Evolutionary conservation across 2,888 invertebrate genomes (phyloP), one percentile per base, ranked within the genome.

Genomic region (Caenorhabditis angaria): DNA sequence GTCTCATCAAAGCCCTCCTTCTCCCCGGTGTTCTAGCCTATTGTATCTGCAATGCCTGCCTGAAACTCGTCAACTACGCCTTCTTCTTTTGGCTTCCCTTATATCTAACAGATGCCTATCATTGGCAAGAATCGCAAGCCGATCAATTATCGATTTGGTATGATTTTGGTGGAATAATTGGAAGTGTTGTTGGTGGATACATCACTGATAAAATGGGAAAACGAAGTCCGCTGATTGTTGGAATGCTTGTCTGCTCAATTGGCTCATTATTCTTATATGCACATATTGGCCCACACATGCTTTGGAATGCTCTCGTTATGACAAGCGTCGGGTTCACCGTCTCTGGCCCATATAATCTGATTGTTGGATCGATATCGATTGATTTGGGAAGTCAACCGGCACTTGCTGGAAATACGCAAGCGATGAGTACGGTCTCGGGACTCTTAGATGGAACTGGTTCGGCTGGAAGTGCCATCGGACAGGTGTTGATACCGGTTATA

Each of bases 11-110:
- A 27, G 87, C 87, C 8, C 41, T 87, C 8, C 63, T 84, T 14
- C 80, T 87, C 18, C 87, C 87, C 10, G 85, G 84, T 47, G 86
- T 87, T 22, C 60, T 84, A 1, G 82, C 85, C 61, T 90, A 89
- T 82, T 88, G 90, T 25, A 81, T 90, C 55, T 87, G 89, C 62
- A 90, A 89, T 80, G 90, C 89, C 5, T 90, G 89, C 75, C 84
- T 90, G 69, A 90, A 90, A 78, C 83, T 90, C 63, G 90, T 90
- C 64, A 90, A 90, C 80, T 90, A 90, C 77, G 89, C 89, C 8
- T 90, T 90, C 83, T 89, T 90, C 86, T 90, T 90, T 85, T 90
- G 90, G 90, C 82, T 90, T 62, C 90, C 90, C 24, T 88, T 87
- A 70, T 90, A 90, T 77, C 82, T 90, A 47, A 83, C 84, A 29